phyloP scores from a whole-genome alignment of 2,797 vertebrate species.

The Pseudomugil gertrudae region DNA sequence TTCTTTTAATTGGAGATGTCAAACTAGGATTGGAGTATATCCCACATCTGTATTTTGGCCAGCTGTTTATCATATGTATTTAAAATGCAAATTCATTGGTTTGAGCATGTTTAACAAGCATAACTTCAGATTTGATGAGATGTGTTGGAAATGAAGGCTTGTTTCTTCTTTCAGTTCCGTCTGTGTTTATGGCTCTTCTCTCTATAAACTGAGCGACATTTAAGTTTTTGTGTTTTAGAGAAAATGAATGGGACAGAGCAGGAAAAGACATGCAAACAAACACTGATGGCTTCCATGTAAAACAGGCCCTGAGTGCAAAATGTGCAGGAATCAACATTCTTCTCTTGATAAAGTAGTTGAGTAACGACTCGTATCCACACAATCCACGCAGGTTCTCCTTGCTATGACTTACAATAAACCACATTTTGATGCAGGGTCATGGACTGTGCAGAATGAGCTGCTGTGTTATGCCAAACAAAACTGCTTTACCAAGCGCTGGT shows the following conservation, averaged over 20 bases:
- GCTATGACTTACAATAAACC: constrained; percentile 38
- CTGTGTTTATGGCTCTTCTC: constrained; percentile 21
- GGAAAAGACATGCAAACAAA: constrained; percentile 32
- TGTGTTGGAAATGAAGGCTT: constrained; percentile 24
- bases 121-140: constrained; percentile 34
- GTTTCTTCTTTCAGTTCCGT: constrained; percentile 17
- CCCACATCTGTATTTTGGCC: constrained; percentile 21
- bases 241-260: constrained; percentile 20
- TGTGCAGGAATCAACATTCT: constrained; percentile 40
- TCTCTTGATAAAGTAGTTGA: constrained; percentile 51
- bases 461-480: no score
- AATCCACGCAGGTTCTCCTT: constrained; percentile 34
- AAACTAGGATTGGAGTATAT: constrained; percentile 38
- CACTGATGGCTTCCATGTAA: constrained; percentile 39
- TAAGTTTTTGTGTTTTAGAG: constrained; percentile 11
- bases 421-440: constrained; percentile 9
- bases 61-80: constrained; percentile 44
- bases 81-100: constrained; percentile 43
- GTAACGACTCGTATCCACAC: constrained; percentile 25
- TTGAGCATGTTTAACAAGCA: constrained; percentile 31
- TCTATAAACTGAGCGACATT: constrained; percentile 35
- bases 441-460: background rate
- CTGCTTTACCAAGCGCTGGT: no score
- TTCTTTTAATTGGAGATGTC: constrained; percentile 41
- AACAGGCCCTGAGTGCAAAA: constrained; percentile 39